Conservation (phyloP, 2,113 vertebrate species). For the Oncorhynchus clarkii region DNA sequence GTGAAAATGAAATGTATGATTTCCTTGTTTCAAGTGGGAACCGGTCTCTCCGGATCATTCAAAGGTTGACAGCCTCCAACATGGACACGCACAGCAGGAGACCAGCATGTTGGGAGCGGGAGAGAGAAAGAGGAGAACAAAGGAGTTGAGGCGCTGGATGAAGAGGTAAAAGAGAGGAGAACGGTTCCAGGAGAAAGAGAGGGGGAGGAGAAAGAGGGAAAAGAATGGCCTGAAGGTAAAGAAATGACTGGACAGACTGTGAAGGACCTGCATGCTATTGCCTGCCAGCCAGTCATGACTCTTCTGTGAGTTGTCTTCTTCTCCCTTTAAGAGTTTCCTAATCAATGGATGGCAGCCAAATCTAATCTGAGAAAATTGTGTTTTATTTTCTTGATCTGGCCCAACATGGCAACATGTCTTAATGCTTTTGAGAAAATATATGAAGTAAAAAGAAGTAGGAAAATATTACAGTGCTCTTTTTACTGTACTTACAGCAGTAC, state of each 20-base stretch:
- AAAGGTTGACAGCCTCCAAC: constrained; percentile 41
- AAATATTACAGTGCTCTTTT: background rate
- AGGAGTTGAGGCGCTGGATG: background rate
- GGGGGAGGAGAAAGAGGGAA: background rate
- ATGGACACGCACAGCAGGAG: background rate
- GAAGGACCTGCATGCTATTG: background rate
- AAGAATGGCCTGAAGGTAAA: background rate
- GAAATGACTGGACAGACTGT: background rate
- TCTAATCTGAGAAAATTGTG: background rate
- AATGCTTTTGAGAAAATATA: no score
- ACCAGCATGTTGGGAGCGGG: background rate
- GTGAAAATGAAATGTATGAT: no score
- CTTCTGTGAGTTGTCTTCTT: background rate
- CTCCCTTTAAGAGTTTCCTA: background rate
- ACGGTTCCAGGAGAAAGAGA: background rate
- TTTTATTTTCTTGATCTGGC: background rate
- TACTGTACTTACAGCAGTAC: no score
- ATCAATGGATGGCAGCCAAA: background rate
- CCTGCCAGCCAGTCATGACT: background rate
- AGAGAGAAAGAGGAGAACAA: background rate
- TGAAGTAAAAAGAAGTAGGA: background rate
- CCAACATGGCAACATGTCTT: background rate
- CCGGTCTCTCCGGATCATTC: background rate
- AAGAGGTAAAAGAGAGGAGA: background rate
- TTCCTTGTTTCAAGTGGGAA: constrained; percentile 34